These are phyloP conservation scores for Luperina testacea DNA, from an alignment of 2,888 invertebrate species.

Conservation along the genomic window DNA sequence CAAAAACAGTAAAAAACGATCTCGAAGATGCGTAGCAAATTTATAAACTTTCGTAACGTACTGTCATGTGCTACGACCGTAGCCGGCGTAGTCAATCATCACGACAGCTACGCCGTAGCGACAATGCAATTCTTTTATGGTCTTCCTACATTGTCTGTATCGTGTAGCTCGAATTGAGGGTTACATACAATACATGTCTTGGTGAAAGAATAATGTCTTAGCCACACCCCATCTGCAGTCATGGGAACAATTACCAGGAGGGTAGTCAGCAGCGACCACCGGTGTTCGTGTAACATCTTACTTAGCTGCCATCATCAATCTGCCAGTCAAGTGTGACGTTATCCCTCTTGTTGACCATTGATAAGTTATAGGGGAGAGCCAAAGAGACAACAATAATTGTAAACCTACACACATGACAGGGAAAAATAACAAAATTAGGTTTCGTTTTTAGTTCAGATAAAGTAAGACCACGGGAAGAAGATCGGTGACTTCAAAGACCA, in stretches of 20 bases:
- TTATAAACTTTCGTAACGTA: constrained; percentile 16
- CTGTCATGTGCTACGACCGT: constrained; percentile 41
- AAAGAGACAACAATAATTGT: not conserved
- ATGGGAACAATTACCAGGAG: constrained; percentile 17
- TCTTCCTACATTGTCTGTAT: constrained; percentile 9
- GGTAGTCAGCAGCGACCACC: constrained; percentile 29
- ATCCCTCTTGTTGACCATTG: constrained; percentile 1
- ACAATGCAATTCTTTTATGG: constrained; percentile 35
- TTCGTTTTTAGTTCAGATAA: not conserved
- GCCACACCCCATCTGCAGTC: constrained; percentile 20
- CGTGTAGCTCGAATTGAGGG: not conserved
- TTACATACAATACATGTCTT: not conserved
- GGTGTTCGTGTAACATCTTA: constrained; percentile 42
- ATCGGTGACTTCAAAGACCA: not conserved
- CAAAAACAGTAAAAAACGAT: not conserved
- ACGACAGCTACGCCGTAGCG: constrained; percentile 50
- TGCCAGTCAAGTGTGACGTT: constrained; percentile 9
- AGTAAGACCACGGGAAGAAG: not conserved
- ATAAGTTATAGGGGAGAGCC: not conserved
- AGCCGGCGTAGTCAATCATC: constrained; percentile 42
- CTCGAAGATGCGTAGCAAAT: constrained; percentile 8
- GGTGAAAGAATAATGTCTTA: not conserved
- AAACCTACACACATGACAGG: not conserved
- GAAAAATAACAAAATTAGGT: not conserved
- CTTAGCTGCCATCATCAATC: constrained; percentile 47